phyloP scores from a whole-genome alignment of 1,140 invertebrate species.

The Chlorops oryzae region DNA sequence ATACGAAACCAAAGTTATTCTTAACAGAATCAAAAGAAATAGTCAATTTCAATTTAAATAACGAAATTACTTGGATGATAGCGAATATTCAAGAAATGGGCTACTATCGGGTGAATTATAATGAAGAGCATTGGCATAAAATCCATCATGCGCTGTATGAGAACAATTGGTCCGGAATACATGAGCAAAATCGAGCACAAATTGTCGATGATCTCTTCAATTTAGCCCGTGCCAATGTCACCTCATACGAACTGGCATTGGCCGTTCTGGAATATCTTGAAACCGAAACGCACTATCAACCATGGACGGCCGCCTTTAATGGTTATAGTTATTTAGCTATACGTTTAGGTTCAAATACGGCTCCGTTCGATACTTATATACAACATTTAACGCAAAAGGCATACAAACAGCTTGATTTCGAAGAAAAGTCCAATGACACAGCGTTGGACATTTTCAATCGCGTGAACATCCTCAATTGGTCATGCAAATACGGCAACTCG shows the following conservation, averaged over 20 bases:
- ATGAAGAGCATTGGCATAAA: slow-evolving; percentile 59
- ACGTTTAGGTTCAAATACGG: slow-evolving; percentile 32
- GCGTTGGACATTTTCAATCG: slow-evolving; percentile 44
- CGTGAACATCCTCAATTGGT: slow-evolving; percentile 49
- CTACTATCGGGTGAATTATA: slow-evolving; percentile 76
- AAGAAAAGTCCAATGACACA: slow-evolving; percentile 16
- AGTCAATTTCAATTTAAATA: background rate
- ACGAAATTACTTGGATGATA: slow-evolving; percentile 55
- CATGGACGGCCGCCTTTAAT: slow-evolving; percentile 58
- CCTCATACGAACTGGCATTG: slow-evolving; percentile 51
- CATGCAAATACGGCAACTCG: slow-evolving; percentile 50
- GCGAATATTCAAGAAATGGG: slow-evolving; percentile 65
- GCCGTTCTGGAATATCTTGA: slow-evolving; percentile 56
- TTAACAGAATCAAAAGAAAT: slow-evolving; percentile 37
- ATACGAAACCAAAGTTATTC: slow-evolving; percentile 50
- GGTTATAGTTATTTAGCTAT: slow-evolving; percentile 47
- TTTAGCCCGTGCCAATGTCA: slow-evolving; percentile 49
- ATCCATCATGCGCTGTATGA: slow-evolving; percentile 53
- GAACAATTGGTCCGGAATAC: slow-evolving; percentile 52
- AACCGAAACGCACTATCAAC: slow-evolving; percentile 58
- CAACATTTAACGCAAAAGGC: slow-evolving; percentile 24
- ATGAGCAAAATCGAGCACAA: slow-evolving; percentile 69
- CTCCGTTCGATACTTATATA: slow-evolving; percentile 31
- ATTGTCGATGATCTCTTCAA: slow-evolving; percentile 73
- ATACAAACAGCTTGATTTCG: slow-evolving; percentile 36